Conservation (phyloP, 35 echinoderm and acorn worm species). For the Eucidaris tribuloides region DNA sequence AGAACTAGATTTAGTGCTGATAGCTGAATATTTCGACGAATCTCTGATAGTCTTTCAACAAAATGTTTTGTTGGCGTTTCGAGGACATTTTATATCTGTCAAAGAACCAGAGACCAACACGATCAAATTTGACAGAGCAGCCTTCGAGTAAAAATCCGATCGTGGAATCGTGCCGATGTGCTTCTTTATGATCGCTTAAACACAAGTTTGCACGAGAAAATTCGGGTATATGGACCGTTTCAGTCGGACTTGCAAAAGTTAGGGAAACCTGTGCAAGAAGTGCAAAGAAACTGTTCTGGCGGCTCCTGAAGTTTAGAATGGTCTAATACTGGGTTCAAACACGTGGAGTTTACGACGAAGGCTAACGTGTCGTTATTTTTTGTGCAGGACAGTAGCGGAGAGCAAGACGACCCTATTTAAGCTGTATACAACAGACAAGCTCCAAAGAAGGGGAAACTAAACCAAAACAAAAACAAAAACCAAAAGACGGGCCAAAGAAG, state of each 20-base stretch:
- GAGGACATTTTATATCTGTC: constrained; percentile 30
- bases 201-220: not conserved
- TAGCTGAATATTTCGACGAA: constrained; percentile 42
- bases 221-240: constrained; percentile 3
- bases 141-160: not conserved
- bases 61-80: constrained; percentile 27
- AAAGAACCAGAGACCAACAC: not conserved
- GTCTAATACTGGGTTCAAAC: not conserved
- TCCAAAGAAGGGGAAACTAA: too few relatives aligned
- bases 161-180: constrained; percentile 16
- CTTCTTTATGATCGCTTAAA: constrained; percentile 33
- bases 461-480: too few relatives aligned
- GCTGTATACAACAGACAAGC: too few relatives aligned
- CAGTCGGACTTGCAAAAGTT: not conserved
- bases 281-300: not conserved
- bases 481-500: too few relatives aligned
- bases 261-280: not conserved
- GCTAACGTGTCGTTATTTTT: too few relatives aligned
- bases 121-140: not conserved
- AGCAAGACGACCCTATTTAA: too few relatives aligned
- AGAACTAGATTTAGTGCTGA: constrained; percentile 25
- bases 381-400: too few relatives aligned
- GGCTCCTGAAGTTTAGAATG: not conserved
- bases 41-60: constrained; percentile 24
- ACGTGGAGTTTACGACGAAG: not conserved